Evolutionary conservation across 2,113 vertebrate species (phyloP).

Genomic region (Aix galericulata): DNA sequence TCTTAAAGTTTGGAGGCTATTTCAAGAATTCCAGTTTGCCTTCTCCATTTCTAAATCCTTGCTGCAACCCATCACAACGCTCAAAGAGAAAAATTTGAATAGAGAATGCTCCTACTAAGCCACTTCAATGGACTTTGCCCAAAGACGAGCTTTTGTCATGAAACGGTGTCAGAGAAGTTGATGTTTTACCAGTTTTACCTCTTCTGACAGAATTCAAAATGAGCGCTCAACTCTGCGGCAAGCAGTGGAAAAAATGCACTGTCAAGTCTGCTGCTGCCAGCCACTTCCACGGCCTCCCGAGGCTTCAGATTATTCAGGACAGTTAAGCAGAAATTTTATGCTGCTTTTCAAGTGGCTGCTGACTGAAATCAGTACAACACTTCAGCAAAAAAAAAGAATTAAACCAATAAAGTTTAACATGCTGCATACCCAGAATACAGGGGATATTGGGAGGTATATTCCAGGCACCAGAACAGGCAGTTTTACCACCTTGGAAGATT

Average conservation of each 20-base stretch:
- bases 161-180: constrained; percentile 1
- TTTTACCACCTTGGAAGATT: not conserved
- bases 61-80: not conserved
- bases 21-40: not conserved
- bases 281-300: not conserved
- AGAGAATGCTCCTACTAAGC: not conserved
- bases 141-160: not conserved
- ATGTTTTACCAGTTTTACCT: constrained; percentile 14
- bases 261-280: not conserved
- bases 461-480: not conserved
- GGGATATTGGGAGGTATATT: not conserved
- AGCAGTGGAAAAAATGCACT: not conserved
- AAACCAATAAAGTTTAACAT: not conserved
- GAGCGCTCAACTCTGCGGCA: not conserved
- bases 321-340: not conserved
- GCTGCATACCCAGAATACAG: not conserved
- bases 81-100: not conserved
- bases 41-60: not conserved
- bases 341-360: not conserved
- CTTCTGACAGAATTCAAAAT: not conserved
- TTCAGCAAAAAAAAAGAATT: not conserved
- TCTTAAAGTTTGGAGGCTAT: not conserved
- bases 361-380: not conserved
- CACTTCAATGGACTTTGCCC: not conserved
- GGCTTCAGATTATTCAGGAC: not conserved